Evolutionary conservation across 1,140 invertebrate genomes (phyloP).

Genomic region (Rhagoletis pomonella): DNA sequence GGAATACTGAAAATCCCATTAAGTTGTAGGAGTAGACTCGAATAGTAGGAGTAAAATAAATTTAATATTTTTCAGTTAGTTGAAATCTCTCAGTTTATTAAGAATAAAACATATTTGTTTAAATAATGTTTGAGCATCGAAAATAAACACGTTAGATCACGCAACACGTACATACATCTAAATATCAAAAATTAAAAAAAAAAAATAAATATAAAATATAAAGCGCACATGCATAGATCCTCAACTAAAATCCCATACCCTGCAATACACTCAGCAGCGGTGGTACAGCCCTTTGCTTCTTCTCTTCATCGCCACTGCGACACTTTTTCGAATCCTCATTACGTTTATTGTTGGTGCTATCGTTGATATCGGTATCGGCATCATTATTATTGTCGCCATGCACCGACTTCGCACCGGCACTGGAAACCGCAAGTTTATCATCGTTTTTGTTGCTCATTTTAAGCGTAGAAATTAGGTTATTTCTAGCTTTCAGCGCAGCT

Average conservation of each 20-base stretch:
- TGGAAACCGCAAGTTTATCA: not conserved
- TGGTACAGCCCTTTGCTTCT: not conserved
- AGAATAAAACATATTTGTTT: not conserved
- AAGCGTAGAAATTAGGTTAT: not conserved
- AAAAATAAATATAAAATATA: not conserved
- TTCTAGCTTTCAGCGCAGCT: not conserved
- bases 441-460: not conserved
- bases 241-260: constrained; percentile 42
- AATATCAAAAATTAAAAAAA: not conserved
- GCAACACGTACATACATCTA: not conserved
- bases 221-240: not conserved
- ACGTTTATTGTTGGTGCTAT: constrained; percentile 15
- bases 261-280: constrained; percentile 13
- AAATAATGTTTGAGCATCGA: not conserved
- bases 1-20: no score
- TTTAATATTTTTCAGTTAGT: no score
- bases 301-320: constrained; percentile 6
- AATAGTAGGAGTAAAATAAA: no score
- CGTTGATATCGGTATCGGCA: constrained; percentile 2
- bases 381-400: constrained; percentile 30
- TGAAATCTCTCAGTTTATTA: no score
- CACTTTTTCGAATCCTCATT: constrained; percentile 31
- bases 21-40: no score
- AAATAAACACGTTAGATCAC: constrained; percentile 46
- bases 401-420: not conserved